A percentile compares a stretch with the other conserved stretches of the same genome.
Evolutionary conservation across 2,113 vertebrate species (phyloP).

Genomic region (Gopherus flavomarginatus): DNA sequence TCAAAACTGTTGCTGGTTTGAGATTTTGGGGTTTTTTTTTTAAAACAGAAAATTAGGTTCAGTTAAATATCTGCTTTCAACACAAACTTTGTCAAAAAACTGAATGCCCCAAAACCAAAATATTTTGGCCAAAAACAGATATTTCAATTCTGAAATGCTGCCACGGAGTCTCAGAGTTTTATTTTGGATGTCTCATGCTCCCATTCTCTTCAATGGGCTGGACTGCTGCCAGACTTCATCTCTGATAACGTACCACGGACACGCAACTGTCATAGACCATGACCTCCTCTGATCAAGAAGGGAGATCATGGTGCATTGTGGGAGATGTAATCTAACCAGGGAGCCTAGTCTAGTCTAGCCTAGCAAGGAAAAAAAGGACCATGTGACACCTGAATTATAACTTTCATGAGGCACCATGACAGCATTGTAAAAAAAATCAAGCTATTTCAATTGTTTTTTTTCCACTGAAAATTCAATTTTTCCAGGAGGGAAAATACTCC

Average conservation of each 20-base stretch:
- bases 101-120: background rate
- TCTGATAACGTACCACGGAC: background rate
- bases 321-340: background rate
- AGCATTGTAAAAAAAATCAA: background rate
- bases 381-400: background rate
- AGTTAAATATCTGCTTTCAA: background rate
- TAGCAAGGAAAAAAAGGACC: background rate
- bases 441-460: background rate
- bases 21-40: background rate
- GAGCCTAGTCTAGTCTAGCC: background rate
- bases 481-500: background rate
- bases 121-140: background rate
- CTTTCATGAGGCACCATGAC: background rate
- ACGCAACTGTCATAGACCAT: background rate
- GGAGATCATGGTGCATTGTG: background rate
- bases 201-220: background rate
- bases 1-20: background rate
- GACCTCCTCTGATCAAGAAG: background rate
- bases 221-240: background rate
- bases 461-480: background rate
- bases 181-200: background rate
- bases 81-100: background rate
- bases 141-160: background rate
- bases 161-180: background rate
- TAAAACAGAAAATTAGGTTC: background rate